These are phyloP conservation scores for Drosophila demipolita DNA, from an alignment of 2,888 invertebrate genomes.

Conservation along the genomic window DNA sequence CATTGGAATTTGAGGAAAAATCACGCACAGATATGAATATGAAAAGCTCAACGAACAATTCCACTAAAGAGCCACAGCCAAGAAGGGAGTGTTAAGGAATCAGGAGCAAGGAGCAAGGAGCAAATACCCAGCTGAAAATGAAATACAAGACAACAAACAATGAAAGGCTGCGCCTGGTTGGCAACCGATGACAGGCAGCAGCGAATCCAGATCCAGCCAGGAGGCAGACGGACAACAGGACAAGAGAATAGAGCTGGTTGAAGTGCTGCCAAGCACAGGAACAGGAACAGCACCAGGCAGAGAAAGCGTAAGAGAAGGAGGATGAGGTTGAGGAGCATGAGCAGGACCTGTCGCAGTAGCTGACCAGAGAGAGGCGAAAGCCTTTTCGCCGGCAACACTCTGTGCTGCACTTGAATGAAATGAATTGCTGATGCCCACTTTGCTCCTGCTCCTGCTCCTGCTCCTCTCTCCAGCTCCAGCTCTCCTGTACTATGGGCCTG, in stretches of 20 bases:
- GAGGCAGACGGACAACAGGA: neutral
- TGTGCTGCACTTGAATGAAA: conserved; percentile 72
- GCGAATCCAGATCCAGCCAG: conserved; percentile 9
- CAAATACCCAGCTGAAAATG: conserved; percentile 47
- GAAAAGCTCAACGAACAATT: conserved; percentile 65
- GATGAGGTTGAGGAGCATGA: neutral
- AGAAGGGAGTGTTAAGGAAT: conserved; percentile 12
- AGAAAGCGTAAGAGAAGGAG: conserved; percentile 11
- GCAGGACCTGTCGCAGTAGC: neutral
- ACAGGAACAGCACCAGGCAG: conserved; percentile 24
- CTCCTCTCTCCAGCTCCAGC: conserved; percentile 12
- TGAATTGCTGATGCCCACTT: conserved; percentile 54
- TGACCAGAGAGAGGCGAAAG: conserved; percentile 29
- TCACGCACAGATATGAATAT: conserved; percentile 53
- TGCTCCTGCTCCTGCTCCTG: neutral
- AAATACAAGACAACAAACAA: conserved; percentile 60
- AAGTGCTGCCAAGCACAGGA: conserved; percentile 52
- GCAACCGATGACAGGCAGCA: conserved; percentile 61
- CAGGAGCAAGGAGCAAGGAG: conserved; percentile 21
- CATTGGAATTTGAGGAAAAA: neutral
- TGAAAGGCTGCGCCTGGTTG: conserved; percentile 55
- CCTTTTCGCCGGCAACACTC: conserved; percentile 54
- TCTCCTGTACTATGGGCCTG: conserved; percentile 46
- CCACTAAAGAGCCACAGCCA: conserved; percentile 41
- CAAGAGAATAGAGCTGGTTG: conserved; percentile 17